These are phyloP conservation scores for Psilopogon haemacephalus DNA, from an alignment of 2,113 vertebrate species.

Conservation along the genomic window DNA sequence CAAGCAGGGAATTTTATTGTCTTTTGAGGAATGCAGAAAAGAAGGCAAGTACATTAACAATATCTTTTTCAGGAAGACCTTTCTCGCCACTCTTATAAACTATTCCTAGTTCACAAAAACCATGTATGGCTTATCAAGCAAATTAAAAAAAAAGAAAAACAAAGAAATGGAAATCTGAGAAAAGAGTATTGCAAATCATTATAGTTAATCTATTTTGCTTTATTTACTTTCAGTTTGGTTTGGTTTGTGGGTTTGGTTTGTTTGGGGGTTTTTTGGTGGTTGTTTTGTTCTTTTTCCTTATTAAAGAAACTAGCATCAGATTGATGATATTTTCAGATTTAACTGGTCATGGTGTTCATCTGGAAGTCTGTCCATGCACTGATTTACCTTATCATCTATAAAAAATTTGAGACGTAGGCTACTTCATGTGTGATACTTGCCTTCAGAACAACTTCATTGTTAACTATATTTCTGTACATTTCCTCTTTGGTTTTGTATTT, in stretches of 20 bases:
- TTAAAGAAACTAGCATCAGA: neutral
- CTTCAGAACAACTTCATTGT: neutral
- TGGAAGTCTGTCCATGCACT: neutral
- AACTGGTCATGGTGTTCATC: neutral
- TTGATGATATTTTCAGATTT: neutral
- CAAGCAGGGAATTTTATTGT: neutral
- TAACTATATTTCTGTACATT: neutral
- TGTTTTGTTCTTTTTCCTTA: neutral
- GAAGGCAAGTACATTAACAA: neutral
- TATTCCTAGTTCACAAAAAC: neutral
- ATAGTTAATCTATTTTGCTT: no score
- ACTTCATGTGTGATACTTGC: neutral
- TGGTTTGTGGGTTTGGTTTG: no score
- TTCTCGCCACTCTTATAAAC: neutral
- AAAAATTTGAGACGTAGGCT: neutral
- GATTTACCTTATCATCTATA: neutral
- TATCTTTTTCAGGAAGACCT: neutral
- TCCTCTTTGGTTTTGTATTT: neutral
- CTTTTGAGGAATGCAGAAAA: neutral
- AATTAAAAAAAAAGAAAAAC: neutral
- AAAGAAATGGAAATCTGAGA: neutral
- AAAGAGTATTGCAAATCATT: neutral
- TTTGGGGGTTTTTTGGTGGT: no score
- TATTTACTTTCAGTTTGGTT: no score
- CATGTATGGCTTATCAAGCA: fast-evolving